phyloP scores from a whole-genome alignment of 1,140 invertebrate species.

The Ceratina calcarata region DNA sequence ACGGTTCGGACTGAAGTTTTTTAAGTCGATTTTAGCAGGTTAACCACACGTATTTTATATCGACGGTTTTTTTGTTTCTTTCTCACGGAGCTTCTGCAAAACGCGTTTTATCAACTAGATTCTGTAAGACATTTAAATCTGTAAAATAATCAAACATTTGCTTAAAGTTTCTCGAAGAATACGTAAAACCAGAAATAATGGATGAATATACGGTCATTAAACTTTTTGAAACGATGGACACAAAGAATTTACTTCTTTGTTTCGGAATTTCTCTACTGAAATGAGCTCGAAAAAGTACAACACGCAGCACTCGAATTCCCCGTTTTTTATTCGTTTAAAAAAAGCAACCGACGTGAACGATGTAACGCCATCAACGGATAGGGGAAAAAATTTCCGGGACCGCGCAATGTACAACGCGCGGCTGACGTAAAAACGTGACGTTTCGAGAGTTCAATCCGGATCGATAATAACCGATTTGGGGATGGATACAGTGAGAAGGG shows the following conservation, averaged over 20 bases:
- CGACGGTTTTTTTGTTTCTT: too few species aligned
- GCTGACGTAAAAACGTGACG: neutral
- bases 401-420: neutral
- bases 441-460: neutral
- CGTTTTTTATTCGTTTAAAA: neutral
- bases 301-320: neutral
- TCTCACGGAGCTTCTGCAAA: too few species aligned
- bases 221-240: too few species aligned
- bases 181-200: too few species aligned
- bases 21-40: neutral
- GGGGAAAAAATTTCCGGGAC: neutral
- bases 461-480: constrained; percentile 5
- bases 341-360: neutral
- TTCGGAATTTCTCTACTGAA: neutral
- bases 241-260: neutral
- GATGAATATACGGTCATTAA: too few species aligned
- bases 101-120: too few species aligned
- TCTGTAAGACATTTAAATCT: too few species aligned
- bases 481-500: neutral
- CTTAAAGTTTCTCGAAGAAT: too few species aligned
- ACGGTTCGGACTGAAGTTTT: neutral
- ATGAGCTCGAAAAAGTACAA: too few species aligned
- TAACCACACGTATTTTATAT: too few species aligned
- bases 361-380: neutral
- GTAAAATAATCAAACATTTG: too few species aligned